Conservation (phyloP, 2,797 vertebrate species). For the Lagocephalus sceleratus region DNA sequence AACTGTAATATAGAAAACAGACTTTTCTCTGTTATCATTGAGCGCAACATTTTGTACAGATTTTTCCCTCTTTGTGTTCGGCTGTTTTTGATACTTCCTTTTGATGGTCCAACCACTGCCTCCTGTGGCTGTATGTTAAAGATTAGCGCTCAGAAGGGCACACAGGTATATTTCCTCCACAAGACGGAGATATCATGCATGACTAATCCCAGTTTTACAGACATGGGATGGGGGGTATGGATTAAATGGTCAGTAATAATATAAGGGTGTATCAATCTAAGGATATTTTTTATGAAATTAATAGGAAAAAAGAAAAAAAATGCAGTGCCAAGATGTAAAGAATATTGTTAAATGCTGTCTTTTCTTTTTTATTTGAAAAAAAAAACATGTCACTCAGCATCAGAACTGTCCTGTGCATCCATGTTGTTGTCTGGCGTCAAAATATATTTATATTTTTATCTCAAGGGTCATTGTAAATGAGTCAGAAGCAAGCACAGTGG, state of each 20-base stretch:
- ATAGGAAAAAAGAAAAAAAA: conserved; percentile 76
- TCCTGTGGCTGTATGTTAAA: conserved; percentile 82
- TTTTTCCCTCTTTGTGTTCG: conserved; percentile 73
- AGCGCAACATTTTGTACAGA: conserved; percentile 92
- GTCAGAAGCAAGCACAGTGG: conserved; percentile 66
- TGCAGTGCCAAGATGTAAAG: conserved; percentile 97
- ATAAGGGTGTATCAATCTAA: conserved; percentile 87
- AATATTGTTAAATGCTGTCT: conserved; percentile 84
- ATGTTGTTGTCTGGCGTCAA: conserved; percentile 44
- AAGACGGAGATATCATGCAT: conserved; percentile 90
- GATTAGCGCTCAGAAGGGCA: conserved; percentile 75
- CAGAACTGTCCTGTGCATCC: conserved; percentile 25
- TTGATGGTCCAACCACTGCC: conserved; percentile 86
- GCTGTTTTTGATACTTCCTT: conserved; percentile 89
- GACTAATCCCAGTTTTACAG: conserved; percentile 87
- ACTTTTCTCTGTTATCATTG: conserved; percentile 86
- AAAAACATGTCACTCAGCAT: conserved; percentile 62
- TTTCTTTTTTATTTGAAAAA: conserved; percentile 54
- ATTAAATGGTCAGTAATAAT: conserved; percentile 86
- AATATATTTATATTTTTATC: conserved; percentile 62
- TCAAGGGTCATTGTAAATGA: conserved; percentile 50
- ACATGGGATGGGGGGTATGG: conserved; percentile 43
- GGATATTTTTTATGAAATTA: conserved; percentile 89
- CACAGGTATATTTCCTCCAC: conserved; percentile 78
- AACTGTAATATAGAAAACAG: conserved; percentile 95